Evolutionary conservation across 2,888 invertebrate genomes (phyloP), one percentile per base, ranked within the genome.

Genomic region (Notodonta ziczac): DNA sequence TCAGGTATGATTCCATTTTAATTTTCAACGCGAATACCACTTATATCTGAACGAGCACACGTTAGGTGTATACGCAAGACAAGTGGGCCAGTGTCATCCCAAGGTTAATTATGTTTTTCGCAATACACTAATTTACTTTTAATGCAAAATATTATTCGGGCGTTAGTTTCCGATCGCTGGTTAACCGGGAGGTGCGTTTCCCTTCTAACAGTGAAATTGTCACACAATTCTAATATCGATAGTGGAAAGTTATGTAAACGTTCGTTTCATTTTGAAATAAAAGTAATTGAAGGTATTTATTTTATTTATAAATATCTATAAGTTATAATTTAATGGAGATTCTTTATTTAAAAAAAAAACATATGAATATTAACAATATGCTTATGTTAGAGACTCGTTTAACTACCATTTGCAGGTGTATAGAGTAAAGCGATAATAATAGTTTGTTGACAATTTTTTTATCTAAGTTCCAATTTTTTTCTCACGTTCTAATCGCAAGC

Each of bases 91-190:
- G 77, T 77, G 76, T 69, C 77, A 70, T 78, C 74, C 66, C 73
- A 78, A 84, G 83, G 81, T 68, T 78, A 76, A 78, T 80, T 58
- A 16, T 58, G 52, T 53, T 76, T 84, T 81, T 77, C 73, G 80
- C 77, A 86, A 86, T 75, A 65, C 35, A 71, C 73, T 76, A 78
- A 84, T 80, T 82, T 73, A 84, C 78, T 84, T 83, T 78, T 74
- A 71, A 76, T 72, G 74, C 69, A 35, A 72, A 79, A 74, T 75
- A 71, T 76, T 60, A 69, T 65, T 65, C 68, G 58, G 66, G 61
- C 65, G 78, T 66, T 80, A 86, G 85, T 86, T 77, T 80, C 60
- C 73, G 65, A 75, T 78, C 62, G 76, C 53, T 60, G 63, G 70
- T 74, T 68, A 73, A 44, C 65, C 66, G 69, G 70, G 77, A 63